A percentile compares a stretch with the other conserved stretches of the same genome.
Evolutionary conservation across 2,113 vertebrate species (phyloP).

Genomic region (cattle (Bos taurus)): DNA sequence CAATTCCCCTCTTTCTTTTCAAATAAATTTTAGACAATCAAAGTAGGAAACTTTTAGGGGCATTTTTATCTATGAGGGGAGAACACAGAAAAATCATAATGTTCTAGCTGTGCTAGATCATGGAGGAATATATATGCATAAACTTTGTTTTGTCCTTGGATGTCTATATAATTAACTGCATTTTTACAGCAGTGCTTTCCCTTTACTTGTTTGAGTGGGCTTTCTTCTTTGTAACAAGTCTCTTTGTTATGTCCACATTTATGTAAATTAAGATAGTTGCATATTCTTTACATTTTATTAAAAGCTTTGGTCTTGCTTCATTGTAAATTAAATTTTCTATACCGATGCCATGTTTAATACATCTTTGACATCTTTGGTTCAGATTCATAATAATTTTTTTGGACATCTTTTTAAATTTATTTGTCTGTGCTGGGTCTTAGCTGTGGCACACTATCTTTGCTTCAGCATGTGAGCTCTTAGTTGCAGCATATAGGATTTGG

Average conservation of each 20-base stretch:
- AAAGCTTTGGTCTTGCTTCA: not conserved
- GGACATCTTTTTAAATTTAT: not conserved
- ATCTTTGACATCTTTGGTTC: not conserved
- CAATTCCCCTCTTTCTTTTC: not conserved
- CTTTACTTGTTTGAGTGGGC: not conserved
- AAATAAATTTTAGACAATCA: not conserved
- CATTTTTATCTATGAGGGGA: not conserved
- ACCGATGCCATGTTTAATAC: not conserved
- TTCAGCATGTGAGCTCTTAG: not conserved
- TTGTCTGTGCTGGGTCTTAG: not conserved
- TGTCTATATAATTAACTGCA: not conserved
- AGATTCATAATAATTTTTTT: not conserved
- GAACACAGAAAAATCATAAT: not conserved
- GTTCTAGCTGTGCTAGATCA: not conserved
- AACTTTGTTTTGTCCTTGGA: not conserved
- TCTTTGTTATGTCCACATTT: not conserved
- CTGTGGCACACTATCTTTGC: not conserved
- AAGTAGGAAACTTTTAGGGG: not conserved
- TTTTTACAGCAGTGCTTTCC: not conserved
- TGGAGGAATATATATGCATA: not conserved
- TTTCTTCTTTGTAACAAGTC: not conserved
- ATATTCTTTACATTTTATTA: not conserved
- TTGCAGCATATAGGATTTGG: not conserved
- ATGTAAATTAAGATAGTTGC: not conserved
- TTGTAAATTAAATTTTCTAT: not conserved